These are phyloP conservation scores for Apostichopus parvimensis DNA, from an alignment of 35 echinoderm and acorn worm genomes.

Conservation along the genomic window DNA sequence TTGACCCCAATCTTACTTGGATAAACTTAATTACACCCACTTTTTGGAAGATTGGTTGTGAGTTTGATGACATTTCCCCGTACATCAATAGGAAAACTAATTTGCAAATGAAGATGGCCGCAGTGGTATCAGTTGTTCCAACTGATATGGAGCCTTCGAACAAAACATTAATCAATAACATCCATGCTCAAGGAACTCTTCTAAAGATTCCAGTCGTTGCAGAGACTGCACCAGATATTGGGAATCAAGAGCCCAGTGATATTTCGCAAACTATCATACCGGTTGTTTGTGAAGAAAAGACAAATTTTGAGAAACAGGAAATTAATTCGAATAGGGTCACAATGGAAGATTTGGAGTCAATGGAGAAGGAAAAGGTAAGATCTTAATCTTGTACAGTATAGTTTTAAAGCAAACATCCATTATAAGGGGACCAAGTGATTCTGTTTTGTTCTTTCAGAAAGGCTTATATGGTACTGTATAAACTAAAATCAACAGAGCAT, in stretches of 20 bases:
- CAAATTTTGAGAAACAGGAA: conserved; percentile 2
- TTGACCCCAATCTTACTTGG: too few species aligned
- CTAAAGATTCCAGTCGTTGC: conserved; percentile 33
- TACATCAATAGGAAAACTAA: neutral
- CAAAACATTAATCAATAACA: neutral
- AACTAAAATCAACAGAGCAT: too few species aligned
- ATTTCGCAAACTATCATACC: neutral
- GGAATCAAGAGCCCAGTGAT: neutral
- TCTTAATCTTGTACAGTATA: too few species aligned
- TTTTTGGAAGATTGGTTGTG: too few species aligned
- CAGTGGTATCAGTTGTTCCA: conserved; percentile 37
- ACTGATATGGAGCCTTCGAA: conserved; percentile 17
- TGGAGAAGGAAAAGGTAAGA: conserved; percentile 38
- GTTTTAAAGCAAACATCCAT: too few species aligned
- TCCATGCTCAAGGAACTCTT: conserved; percentile 31
- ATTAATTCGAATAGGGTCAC: neutral
- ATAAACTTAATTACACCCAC: too few species aligned
- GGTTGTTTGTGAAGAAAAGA: neutral
- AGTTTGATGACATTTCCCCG: too few species aligned
- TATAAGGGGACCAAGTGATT: too few species aligned
- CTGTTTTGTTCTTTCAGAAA: too few species aligned
- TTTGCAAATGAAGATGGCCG: conserved; percentile 42
- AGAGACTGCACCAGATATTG: conserved; percentile 3
- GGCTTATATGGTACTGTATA: too few species aligned
- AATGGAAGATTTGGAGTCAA: neutral